A percentile compares a stretch with the other conserved stretches of the same genome.
Conservation (phyloP, 2,797 vertebrate genomes). For the Ispidina lecontei region DNA sequence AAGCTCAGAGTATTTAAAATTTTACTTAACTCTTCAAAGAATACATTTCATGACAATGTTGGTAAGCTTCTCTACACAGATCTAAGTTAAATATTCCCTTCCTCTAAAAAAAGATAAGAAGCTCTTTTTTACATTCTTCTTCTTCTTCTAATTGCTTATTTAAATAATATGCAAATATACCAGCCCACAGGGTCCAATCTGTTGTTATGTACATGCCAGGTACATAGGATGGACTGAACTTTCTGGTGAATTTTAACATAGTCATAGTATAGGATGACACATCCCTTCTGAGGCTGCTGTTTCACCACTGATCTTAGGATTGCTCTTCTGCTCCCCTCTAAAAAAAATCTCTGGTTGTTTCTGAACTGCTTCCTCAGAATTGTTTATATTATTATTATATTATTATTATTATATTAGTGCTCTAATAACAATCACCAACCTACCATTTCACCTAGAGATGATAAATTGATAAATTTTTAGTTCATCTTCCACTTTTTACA, state of each 20-base stretch:
- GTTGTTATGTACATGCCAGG: not conserved
- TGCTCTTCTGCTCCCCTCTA: fast-evolving
- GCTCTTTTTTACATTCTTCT: not conserved
- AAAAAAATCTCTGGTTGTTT: not conserved
- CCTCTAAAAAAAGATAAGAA: not conserved
- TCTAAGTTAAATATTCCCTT: not conserved
- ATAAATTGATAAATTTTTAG: not conserved
- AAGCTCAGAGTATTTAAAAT: not conserved
- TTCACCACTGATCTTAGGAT: not conserved
- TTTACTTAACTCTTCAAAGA: not conserved
- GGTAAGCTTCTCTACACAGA: not conserved
- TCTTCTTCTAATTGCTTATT: not conserved
- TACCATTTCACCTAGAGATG: not conserved
- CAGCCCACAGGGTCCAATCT: not conserved
- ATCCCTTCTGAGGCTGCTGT: not conserved
- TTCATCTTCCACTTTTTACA: not conserved
- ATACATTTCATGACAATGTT: not conserved
- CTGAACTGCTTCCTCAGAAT: not conserved
- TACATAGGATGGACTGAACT: not conserved
- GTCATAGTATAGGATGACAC: not conserved
- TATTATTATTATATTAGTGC: too few species aligned
- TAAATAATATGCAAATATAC: not conserved
- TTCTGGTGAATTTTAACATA: not conserved
- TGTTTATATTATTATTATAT: not conserved
- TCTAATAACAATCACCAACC: not conserved